Evolutionary conservation across 2,113 vertebrate genomes (phyloP).

Genomic region (Alexandromys fortis): DNA sequence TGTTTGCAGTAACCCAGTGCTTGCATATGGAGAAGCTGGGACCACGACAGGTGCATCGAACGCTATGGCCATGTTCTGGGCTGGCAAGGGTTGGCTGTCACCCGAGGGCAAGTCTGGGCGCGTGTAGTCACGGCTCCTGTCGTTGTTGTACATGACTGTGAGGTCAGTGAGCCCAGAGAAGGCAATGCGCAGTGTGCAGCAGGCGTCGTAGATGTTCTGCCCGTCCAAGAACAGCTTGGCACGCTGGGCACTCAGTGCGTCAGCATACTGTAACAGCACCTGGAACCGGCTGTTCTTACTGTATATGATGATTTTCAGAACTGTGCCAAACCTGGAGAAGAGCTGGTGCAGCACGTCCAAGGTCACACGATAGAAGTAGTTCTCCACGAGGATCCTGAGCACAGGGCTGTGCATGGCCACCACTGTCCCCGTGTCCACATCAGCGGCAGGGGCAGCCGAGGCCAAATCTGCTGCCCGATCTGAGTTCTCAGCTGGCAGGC

Average conservation of each 20-base stretch:
- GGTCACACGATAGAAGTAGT: slow-evolving; percentile 95
- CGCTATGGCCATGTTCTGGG: slow-evolving; percentile 93
- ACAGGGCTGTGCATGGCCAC: slow-evolving; percentile 91
- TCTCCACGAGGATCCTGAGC: slow-evolving; percentile 96
- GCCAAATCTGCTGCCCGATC: slow-evolving; percentile 89
- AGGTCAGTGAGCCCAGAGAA: slow-evolving; percentile 96
- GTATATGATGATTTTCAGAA: slow-evolving; percentile 96
- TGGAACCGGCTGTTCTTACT: slow-evolving; percentile 98
- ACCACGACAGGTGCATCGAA: slow-evolving; percentile 95
- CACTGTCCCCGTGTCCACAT: slow-evolving; percentile 85
- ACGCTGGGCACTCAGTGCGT: slow-evolving; percentile 91
- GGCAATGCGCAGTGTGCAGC: slow-evolving; percentile 95
- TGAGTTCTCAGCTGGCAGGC: slow-evolving; percentile 91
- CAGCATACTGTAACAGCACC: slow-evolving; percentile 93
- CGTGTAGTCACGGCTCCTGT: slow-evolving; percentile 96
- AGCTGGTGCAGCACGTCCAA: slow-evolving; percentile 98
- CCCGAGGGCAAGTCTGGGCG: slow-evolving; percentile 95
- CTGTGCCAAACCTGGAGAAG: slow-evolving; percentile 96
- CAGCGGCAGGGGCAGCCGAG: slow-evolving; percentile 81
- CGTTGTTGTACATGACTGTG: slow-evolving; percentile 97
- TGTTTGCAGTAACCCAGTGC: slow-evolving; percentile 92
- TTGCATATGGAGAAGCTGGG: slow-evolving; percentile 91
- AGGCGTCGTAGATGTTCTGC: slow-evolving; percentile 98
- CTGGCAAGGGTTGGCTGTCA: slow-evolving; percentile 91
- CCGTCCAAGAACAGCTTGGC: slow-evolving; percentile 96